phyloP scores from a whole-genome alignment of 1,140 invertebrate species.

The Metaphire vulgaris region DNA sequence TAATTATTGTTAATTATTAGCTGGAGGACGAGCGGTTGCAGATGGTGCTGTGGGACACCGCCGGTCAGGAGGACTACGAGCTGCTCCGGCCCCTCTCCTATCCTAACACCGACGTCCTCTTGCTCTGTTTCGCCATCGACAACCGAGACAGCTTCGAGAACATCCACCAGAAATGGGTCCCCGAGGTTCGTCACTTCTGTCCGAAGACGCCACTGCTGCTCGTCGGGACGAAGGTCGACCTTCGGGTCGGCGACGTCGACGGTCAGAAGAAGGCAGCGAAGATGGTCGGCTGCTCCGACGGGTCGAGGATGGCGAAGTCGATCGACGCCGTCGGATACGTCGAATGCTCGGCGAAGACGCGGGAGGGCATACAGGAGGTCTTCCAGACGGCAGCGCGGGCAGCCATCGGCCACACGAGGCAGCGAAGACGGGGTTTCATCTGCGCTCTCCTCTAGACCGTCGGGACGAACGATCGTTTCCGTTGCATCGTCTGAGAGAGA shows the following conservation, averaged over 20 bases:
- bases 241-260: constrained; percentile 78
- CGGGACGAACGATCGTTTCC: too few species aligned
- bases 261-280: constrained; percentile 16
- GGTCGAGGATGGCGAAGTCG: constrained; percentile 32
- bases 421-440: too few species aligned
- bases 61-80: constrained; percentile 21
- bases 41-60: constrained; percentile 16
- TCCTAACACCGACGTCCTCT: constrained; percentile 77
- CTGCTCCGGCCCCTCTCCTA: constrained; percentile 71
- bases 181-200: constrained; percentile 51
- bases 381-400: constrained; percentile 32
- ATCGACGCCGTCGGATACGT: constrained; percentile 56
- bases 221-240: constrained; percentile 54
- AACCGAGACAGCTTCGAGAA: constrained; percentile 48
- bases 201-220: constrained; percentile 50
- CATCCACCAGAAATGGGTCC: constrained; percentile 37
- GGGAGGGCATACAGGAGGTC: constrained; percentile 63
- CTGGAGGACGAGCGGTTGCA: not conserved
- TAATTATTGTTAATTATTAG: too few species aligned
- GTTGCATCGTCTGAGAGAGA: too few species aligned
- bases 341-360: constrained; percentile 77
- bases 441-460: too few species aligned
- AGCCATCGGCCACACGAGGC: constrained; percentile 11
- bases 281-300: constrained; percentile 37
- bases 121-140: constrained; percentile 49